A percentile compares a stretch with the other conserved stretches of the same genome.
phyloP scores from a whole-genome alignment of 2,797 vertebrate species.

The Sebastes reedi region DNA sequence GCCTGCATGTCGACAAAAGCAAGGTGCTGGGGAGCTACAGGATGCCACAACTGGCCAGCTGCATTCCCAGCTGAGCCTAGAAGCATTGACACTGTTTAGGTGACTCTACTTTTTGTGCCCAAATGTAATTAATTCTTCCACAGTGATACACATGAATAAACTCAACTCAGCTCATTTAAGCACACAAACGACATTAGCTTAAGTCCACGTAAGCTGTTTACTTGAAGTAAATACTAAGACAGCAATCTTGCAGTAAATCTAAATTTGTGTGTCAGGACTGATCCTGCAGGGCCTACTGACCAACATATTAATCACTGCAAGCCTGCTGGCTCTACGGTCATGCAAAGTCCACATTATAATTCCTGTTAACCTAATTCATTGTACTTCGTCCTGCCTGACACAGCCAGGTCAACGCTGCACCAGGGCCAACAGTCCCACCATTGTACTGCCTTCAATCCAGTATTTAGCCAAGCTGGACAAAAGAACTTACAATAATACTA shows the following conservation, averaged over 20 bases:
- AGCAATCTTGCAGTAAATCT: slow-evolving; percentile 41
- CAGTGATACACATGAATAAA: slow-evolving; percentile 1
- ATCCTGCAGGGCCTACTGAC: slow-evolving; percentile 53
- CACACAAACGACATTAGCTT: slow-evolving; percentile 13
- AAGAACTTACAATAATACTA: slow-evolving; percentile 5
- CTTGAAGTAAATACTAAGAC: slow-evolving; percentile 27
- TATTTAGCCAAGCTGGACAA: not conserved
- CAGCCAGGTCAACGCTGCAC: slow-evolving; percentile 22
- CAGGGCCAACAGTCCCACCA: not conserved
- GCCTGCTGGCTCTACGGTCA: slow-evolving; percentile 1
- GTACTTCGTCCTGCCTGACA: slow-evolving; percentile 29
- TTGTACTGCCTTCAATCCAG: slow-evolving; percentile 14
- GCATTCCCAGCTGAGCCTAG: not conserved
- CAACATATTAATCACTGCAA: slow-evolving; percentile 50
- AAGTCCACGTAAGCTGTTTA: slow-evolving; percentile 35
- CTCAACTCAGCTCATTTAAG: slow-evolving; percentile 28
- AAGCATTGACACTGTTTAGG: not conserved
- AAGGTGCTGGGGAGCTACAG: slow-evolving; percentile 12
- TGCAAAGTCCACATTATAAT: slow-evolving; percentile 25
- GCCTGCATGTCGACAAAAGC: slow-evolving; percentile 22
- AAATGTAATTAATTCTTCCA: slow-evolving; percentile 10
- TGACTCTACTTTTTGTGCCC: not conserved
- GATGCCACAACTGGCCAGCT: slow-evolving; percentile 20
- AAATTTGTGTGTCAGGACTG: slow-evolving; percentile 13
- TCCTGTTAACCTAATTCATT: slow-evolving; percentile 42